Conservation (phyloP, 2,113 vertebrate genomes). For the Gallinago undulata region DNA sequence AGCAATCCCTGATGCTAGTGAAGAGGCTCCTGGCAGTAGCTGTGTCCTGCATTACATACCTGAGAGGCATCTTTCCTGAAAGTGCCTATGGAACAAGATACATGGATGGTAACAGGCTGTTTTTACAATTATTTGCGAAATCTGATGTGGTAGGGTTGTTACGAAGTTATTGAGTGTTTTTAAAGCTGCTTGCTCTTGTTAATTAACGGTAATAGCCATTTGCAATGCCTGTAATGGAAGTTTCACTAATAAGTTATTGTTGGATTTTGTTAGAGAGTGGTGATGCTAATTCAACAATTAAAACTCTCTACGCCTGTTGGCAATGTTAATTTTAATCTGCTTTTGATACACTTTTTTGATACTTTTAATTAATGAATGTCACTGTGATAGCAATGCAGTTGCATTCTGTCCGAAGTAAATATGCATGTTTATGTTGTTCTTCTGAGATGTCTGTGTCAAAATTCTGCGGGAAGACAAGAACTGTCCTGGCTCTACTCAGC, state of each 20-base stretch:
- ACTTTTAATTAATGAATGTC: background rate
- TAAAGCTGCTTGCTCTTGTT: background rate
- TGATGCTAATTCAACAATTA: too few species aligned
- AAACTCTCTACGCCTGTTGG: accelerated
- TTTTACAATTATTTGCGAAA: background rate
- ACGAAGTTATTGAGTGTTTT: background rate
- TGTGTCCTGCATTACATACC: slow-evolving; percentile 93
- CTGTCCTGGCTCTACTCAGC: slow-evolving; percentile 87
- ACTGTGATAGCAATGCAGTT: background rate
- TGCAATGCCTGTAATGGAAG: background rate
- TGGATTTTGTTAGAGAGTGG: background rate
- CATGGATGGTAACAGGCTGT: slow-evolving; percentile 82
- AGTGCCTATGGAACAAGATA: slow-evolving; percentile 92
- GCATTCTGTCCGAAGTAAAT: background rate
- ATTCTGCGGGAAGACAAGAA: slow-evolving; percentile 87
- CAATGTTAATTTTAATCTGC: background rate
- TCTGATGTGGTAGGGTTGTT: background rate
- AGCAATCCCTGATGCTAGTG: slow-evolving; percentile 88
- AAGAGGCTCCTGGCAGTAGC: slow-evolving; percentile 94
- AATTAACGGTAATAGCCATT: background rate
- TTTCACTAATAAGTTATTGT: accelerated
- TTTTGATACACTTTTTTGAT: background rate
- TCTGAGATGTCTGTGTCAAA: slow-evolving; percentile 87
- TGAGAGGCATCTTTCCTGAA: slow-evolving; percentile 93
- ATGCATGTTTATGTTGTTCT: accelerated